Evolutionary conservation across 30 jellyfish, hydroid and myxozoan species (phyloP), one percentile per base, ranked within the genome.

Genomic region (Cassiopea andromeda): DNA sequence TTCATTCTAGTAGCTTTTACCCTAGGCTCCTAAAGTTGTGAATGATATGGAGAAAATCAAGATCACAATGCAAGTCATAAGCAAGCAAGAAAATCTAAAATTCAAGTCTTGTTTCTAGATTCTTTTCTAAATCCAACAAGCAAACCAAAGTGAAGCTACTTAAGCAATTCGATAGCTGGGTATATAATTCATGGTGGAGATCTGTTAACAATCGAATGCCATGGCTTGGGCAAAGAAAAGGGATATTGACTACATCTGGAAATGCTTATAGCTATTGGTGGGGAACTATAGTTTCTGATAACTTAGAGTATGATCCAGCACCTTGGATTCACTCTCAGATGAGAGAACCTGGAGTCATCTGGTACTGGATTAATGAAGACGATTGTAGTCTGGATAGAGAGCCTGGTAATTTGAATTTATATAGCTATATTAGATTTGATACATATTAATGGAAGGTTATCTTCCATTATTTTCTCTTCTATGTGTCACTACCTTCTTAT

Each of bases 351-450:
- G 98, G 92, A 16, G 81, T 86, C 14, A 96, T 96, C 77, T 96
- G 99, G 99, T 96, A 96, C 61, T 96, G 97, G 97, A 87, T 96
- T 0, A 91, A 92, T 48, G 99, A 96, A 78, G 97, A 96, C 58
- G 99, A 96, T 54, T 96, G 99, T 79, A 91, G 73, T 18, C 67
- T 90, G 9, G 94, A 87, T 70, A 75, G 97, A 80, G 74, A 47
- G 6, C 87, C 84, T 54, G 78, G 98, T 94, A 80, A 1, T 4
- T 64, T 64, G 73, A 13, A 64, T 64, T 64, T 64, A 9, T 9
- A 64, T 54, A 0, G 64, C 64, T 2, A 64, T 4, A 64, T 64
- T 64, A 17, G 6, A 7, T 5, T 64, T 17, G 68, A 58, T 58
- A 58, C 14, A 6, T 58, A 6, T 58, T 58, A 14, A 58, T 7